Evolutionary conservation across 1,140 invertebrate genomes (phyloP).

Genomic region (Drosophila hydei): DNA sequence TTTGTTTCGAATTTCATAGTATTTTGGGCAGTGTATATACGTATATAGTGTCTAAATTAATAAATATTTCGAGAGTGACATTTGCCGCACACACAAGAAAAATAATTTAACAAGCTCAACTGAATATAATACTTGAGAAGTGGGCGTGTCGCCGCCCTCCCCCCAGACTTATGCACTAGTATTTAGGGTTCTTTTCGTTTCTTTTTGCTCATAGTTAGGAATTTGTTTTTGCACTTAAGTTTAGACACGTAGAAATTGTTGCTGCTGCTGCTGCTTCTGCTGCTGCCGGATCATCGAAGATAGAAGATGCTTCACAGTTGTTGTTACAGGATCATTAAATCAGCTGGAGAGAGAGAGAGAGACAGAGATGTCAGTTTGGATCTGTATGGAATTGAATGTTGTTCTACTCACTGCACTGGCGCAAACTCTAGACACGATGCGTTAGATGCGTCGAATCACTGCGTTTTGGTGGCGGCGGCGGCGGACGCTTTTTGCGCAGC

Average conservation of each 20-base stretch:
- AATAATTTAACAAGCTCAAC: slow-evolving; percentile 26
- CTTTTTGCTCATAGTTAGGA: slow-evolving; percentile 62
- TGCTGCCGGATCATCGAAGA: slow-evolving; percentile 9
- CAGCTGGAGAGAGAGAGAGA: background rate
- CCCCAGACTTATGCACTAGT: slow-evolving; percentile 33
- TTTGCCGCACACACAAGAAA: slow-evolving; percentile 13
- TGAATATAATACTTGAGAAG: slow-evolving; percentile 72
- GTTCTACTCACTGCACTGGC: slow-evolving; percentile 7
- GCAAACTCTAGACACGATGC: slow-evolving; percentile 67
- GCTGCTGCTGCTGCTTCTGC: slow-evolving; percentile 1
- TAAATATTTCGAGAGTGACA: slow-evolving; percentile 6
- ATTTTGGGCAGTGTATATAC: slow-evolving; percentile 1
- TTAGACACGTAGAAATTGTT: slow-evolving; percentile 21
- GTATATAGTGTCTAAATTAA: background rate
- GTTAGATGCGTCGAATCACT: slow-evolving; percentile 91
- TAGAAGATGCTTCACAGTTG: slow-evolving; percentile 4
- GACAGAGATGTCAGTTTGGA: background rate
- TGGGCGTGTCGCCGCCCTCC: slow-evolving; percentile 54
- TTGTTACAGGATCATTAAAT: background rate
- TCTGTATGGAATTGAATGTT: too few species aligned
- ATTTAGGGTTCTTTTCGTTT: slow-evolving; percentile 20
- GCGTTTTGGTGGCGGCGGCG: slow-evolving; percentile 90
- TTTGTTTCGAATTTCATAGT: background rate
- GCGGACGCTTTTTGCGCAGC: slow-evolving; percentile 86
- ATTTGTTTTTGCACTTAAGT: slow-evolving; percentile 53